Percentiles rank a stretch among this genome's conserved stretches.
phyloP scores from a whole-genome alignment of 2,113 vertebrate species.

The Caranx ignobilis region DNA sequence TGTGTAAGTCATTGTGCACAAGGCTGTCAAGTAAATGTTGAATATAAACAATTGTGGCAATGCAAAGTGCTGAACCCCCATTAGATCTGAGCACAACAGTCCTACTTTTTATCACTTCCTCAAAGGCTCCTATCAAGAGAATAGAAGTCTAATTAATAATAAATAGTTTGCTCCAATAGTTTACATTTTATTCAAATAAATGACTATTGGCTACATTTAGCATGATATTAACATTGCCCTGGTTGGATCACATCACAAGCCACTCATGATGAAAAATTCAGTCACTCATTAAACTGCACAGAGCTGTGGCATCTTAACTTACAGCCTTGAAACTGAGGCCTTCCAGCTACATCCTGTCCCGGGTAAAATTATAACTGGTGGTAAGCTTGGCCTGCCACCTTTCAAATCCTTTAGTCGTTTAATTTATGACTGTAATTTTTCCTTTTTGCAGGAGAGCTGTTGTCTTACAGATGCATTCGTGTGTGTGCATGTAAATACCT shows the following conservation, averaged over 20 bases:
- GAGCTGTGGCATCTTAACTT: not conserved
- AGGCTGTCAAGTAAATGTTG: slow-evolving; percentile 8
- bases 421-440: slow-evolving; percentile 11
- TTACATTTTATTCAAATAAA: not conserved
- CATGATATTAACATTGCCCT: not conserved
- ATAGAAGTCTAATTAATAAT: not conserved
- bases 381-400: not conserved
- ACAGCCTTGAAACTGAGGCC: not conserved
- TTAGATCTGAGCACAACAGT: not conserved
- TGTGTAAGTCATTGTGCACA: not conserved
- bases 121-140: not conserved
- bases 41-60: slow-evolving; percentile 11
- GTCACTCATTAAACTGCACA: not conserved
- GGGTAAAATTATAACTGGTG: not conserved
- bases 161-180: not conserved
- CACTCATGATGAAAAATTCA: not conserved
- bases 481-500: slow-evolving; percentile 41
- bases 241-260: not conserved
- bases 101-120: not conserved
- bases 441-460: not conserved
- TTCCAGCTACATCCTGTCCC: not conserved
- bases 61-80: not conserved
- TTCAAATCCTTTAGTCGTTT: not conserved
- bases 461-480: slow-evolving; percentile 7
- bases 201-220: not conserved